phyloP scores from a whole-genome alignment of 2,797 vertebrate genomes.

The Phalloptychus januarius region DNA sequence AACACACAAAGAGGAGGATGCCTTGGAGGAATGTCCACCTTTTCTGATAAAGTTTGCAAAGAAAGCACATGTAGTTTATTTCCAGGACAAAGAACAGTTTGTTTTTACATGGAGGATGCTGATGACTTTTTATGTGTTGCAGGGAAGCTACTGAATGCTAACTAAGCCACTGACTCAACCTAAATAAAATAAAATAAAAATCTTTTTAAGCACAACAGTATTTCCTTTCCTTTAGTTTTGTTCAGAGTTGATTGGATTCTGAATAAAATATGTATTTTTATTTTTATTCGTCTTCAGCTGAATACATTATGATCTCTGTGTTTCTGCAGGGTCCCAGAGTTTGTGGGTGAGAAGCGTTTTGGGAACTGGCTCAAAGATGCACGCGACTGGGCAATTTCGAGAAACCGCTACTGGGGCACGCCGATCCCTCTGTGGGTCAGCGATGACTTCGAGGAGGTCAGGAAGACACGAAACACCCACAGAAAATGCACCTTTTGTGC shows the following conservation, averaged over 20 bases:
- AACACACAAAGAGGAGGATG: slow-evolving; percentile 52
- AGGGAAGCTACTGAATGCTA: not conserved
- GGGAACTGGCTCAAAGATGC: slow-evolving; percentile 98
- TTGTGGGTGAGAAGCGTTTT: slow-evolving; percentile 94
- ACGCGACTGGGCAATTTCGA: slow-evolving; percentile 94
- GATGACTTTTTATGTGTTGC: not conserved
- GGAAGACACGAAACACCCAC: slow-evolving; percentile 32
- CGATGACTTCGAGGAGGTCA: slow-evolving; percentile 84
- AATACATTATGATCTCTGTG: not conserved
- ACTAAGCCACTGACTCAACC: not conserved
- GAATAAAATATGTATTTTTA: not conserved
- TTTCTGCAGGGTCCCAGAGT: slow-evolving; percentile 91
- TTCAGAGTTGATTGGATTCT: not conserved
- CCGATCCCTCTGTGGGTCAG: slow-evolving; percentile 98
- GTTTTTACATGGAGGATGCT: slow-evolving; percentile 54
- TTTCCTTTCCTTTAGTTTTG: not conserved
- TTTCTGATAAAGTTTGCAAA: slow-evolving; percentile 60
- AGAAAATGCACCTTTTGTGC: slow-evolving; percentile 12
- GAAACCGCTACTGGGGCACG: slow-evolving; percentile 98
- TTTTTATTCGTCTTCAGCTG: not conserved
- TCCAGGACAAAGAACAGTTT: slow-evolving; percentile 48
- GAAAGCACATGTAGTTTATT: slow-evolving; percentile 55
- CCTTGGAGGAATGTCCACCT: slow-evolving; percentile 76
- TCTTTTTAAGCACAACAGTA: not conserved
- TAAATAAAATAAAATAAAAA: not conserved